Evolutionary conservation across 2,797 vertebrate genomes (phyloP), one percentile per base, ranked within the genome.

Genomic region (Sebastes elongatus): DNA sequence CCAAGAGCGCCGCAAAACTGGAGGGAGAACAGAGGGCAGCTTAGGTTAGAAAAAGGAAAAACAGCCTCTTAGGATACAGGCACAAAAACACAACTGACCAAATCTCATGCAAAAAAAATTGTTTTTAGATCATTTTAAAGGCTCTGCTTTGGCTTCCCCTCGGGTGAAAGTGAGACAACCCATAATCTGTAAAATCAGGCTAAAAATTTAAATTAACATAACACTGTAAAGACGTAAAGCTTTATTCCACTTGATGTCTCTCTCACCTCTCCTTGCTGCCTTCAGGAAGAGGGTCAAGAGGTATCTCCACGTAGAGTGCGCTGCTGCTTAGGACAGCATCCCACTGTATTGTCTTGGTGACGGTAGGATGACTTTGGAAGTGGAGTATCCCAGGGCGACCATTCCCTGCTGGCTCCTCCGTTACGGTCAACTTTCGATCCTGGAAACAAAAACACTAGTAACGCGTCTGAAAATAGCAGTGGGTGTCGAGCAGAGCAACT

Each of bases 191-290:
- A 46, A 52, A 27, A 27, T 32, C n/a, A 46, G 27, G 10, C 25
- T 57, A 16, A 61, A 42, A 33, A 18, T 14, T 1, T 2, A 38
- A 13, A 56, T 42, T 16, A 74, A 53, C 49, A 20, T 49, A 18
- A 46, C 42, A 20, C 8, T 16, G 22, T 62, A n/a, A 62, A 53
- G 42, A 35, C 3, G 2, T 28, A 2, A 27, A 4, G 2, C 28
- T 57, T 13, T n/a, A n/a, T 20, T 65, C 35, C 22, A 28, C 28
- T 57, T 16, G 27, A 52, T 16, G 2, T 35, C 38, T 61, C 27
- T 69, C 22, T 91, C 78, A 97, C 96, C 96, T 96, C 88, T 96
- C 96, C 87, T 97, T 97, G 92, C 96, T 96, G 94, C 96, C 96
- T 86, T 97, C 96, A 53, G 96, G 95, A 80, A 97, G 95, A 10